Percentiles rank a stretch among this genome's conserved stretches.
phyloP scores from a whole-genome alignment of 2,797 vertebrate genomes.

The Harpagifer antarcticus region DNA sequence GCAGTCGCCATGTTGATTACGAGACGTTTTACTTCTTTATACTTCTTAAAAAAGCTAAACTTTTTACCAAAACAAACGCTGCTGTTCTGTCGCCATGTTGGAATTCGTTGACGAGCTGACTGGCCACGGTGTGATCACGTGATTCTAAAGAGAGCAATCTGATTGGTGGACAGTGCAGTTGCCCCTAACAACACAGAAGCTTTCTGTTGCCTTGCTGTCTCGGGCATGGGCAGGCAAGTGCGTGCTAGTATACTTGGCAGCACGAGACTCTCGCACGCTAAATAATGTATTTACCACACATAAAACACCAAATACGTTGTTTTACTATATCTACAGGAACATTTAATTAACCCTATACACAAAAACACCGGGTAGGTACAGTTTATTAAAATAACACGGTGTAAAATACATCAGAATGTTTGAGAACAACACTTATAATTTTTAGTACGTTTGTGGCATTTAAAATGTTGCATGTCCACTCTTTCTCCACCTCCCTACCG shows the following conservation, averaged over 20 bases:
- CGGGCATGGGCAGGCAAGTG: background rate
- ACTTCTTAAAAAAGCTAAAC: background rate
- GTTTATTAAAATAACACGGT: background rate
- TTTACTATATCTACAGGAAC: background rate
- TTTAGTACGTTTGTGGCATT: no score
- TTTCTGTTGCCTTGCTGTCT: conserved; percentile 19
- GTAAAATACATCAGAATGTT: background rate
- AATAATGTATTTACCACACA: conserved; percentile 36
- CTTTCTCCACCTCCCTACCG: background rate
- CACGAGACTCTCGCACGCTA: background rate
- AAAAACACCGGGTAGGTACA: background rate
- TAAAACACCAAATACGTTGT: background rate
- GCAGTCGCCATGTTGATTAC: conserved; percentile 50
- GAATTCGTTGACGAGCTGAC: conserved; percentile 15
- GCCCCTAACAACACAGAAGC: conserved; percentile 80
- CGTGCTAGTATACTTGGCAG: conserved; percentile 5
- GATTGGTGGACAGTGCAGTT: conserved; percentile 77
- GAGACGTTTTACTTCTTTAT: background rate
- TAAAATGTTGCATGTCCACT: no score
- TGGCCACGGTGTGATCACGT: conserved; percentile 55
- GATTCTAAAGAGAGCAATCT: background rate
- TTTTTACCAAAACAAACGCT: background rate
- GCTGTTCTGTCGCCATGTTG: conserved; percentile 73
- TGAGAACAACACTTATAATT: background rate
- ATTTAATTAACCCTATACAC: rapidly evolving